A percentile compares a stretch with the other conserved stretches of the same genome.
These are phyloP conservation scores for Sylvia borin DNA, from an alignment of 2,797 vertebrate species.

Conservation along the genomic window DNA sequence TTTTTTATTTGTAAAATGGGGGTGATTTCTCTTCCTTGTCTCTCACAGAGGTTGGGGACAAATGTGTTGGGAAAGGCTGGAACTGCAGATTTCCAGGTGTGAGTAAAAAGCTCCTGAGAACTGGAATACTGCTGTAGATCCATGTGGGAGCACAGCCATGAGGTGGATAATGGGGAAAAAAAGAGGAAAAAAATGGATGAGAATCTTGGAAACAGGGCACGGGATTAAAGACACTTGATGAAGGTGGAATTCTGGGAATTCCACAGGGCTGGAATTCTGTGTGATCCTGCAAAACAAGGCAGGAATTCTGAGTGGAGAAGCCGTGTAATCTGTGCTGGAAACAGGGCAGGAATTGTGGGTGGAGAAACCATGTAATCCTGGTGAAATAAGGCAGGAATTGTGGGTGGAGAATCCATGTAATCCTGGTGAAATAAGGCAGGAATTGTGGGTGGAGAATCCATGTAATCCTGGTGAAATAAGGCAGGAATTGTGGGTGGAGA, in stretches of 20 bases:
- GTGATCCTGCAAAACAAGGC: background rate
- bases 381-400: fast-evolving
- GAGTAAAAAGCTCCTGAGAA: background rate
- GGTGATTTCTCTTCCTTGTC: background rate
- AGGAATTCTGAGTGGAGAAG: background rate
- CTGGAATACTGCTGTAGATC: background rate
- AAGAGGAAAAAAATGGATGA: background rate
- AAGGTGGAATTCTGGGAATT: no score
- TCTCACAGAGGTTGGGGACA: background rate
- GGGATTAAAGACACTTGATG: no score
- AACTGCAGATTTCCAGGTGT: fast-evolving
- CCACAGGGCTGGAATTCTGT: no score
- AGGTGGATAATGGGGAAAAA: background rate
- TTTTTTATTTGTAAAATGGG: background rate
- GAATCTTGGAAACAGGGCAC: background rate
- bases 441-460: fast-evolving
- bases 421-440: fast-evolving
- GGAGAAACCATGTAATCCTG: fast-evolving
- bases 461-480: background rate
- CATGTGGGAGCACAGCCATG: background rate
- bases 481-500: background rate
- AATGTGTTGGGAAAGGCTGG: background rate
- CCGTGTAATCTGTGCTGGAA: background rate
- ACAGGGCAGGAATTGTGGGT: fast-evolving
- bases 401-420: fast-evolving